Evolutionary conservation across 2,113 vertebrate genomes (phyloP), one percentile per base, ranked within the genome.

Genomic region (Clarias magur): DNA sequence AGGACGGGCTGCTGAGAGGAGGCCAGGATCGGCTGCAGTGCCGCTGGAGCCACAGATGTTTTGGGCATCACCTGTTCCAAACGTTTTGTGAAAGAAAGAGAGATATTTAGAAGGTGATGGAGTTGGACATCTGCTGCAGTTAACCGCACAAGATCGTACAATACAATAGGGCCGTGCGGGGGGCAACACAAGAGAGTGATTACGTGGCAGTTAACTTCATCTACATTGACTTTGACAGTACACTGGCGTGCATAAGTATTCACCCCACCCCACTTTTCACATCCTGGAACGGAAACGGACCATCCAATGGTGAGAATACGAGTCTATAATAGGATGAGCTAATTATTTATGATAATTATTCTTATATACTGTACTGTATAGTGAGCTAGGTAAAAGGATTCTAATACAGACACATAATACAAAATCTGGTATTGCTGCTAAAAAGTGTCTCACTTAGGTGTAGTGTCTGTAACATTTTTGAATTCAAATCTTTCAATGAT

Each of bases 1-100:
- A 97, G 96, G 91, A 97, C 96, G 23, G 97, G 97, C 85, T 96
- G 94, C 95, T 97, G 97, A 89, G 96, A 95, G 89, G 97, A 96
- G 86, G 96, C 95, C 92, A 97, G 95, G 95, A 97, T 96, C 53
- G 96, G 96, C 90, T 96, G 96, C 90, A 96, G 85, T 13, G 80
- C 95, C 60, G 96, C 96, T 89, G 96, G 95, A 91, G 96, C 96
- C 82, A 97, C 96, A 92, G 96, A 95, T 86, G 95, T 96, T 91
- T 97, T 97, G 88, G 96, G 96, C 94, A 96, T 96, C 91, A 97
- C 96, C 96, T 97, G 89, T 5, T 42, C 57, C 79, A 17, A 87
- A 83, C 19, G 80, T 6, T 30, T 1, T 34, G 23, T 25, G 65
- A 72, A 30, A 48, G n/a, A 81, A 21, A 54, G 3, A 76, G 54